Percentiles rank a stretch among this genome's conserved stretches.
phyloP scores from a whole-genome alignment of 1,140 invertebrate genomes.

The Gerris buenoi region DNA sequence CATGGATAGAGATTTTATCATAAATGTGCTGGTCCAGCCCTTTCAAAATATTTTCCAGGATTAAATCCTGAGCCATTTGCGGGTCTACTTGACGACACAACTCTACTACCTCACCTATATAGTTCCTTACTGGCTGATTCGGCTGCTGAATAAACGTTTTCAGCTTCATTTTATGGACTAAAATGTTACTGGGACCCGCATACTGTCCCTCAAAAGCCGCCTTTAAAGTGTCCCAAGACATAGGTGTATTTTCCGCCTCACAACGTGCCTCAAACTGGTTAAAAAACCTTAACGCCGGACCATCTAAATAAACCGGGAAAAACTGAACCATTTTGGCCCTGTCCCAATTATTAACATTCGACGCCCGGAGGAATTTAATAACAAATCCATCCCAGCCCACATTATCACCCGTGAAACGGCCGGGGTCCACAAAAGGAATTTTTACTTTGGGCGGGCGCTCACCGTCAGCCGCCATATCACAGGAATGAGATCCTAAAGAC shows the following conservation, averaged over 20 bases:
- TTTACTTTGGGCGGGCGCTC: too few species aligned
- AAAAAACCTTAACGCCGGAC: not conserved
- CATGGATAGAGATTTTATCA: not conserved
- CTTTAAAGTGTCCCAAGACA: not conserved
- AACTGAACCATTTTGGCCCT: not conserved
- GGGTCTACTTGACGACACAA: not conserved
- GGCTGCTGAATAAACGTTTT: not conserved
- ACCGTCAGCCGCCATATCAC: too few species aligned
- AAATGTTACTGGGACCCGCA: not conserved
- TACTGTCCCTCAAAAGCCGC: not conserved
- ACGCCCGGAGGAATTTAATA: not conserved
- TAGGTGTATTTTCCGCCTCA: not conserved
- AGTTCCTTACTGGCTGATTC: not conserved
- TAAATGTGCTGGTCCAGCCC: not conserved
- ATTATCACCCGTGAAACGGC: too few species aligned
- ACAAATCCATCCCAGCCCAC: not conserved
- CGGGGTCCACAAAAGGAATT: too few species aligned
- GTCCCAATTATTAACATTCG: not conserved
- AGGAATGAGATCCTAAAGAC: too few species aligned
- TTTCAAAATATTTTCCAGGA: not conserved
- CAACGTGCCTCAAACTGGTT: not conserved
- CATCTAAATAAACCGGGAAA: not conserved
- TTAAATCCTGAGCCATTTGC: not conserved
- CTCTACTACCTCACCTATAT: not conserved
- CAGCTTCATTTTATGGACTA: not conserved